phyloP scores from a whole-genome alignment of 2,113 vertebrate genomes.

The Turnix velox region DNA sequence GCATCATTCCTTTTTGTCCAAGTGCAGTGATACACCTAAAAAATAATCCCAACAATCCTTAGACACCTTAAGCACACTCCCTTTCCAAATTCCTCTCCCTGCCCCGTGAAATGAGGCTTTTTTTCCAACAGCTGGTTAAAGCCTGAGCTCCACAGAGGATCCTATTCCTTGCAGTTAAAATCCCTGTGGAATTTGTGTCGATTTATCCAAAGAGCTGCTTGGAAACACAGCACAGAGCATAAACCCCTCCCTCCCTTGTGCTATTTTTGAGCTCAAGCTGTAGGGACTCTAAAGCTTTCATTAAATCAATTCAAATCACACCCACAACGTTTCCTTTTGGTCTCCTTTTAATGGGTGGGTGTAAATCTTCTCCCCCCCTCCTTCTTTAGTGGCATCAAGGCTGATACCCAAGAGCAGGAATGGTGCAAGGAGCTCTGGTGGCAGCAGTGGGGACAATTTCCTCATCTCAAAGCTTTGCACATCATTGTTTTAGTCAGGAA shows the following conservation, averaged over 20 bases:
- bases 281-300: neutral
- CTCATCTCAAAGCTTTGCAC: neutral
- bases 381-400: neutral
- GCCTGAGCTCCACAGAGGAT: neutral
- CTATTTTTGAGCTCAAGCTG: neutral
- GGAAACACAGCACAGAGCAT: neutral
- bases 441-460: neutral
- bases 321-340: slow-evolving; percentile 7
- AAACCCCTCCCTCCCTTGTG: neutral
- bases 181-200: slow-evolving; percentile 25
- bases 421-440: neutral
- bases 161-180: neutral
- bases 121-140: neutral
- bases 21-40: neutral
- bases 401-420: neutral
- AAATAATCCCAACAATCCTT: neutral
- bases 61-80: neutral
- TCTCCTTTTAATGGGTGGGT: neutral
- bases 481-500: neutral
- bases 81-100: neutral
- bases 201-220: slow-evolving; percentile 10
- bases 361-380: neutral
- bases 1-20: neutral
- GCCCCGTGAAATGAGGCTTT: neutral
- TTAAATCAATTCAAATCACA: neutral